Conservation (phyloP, 2,113 vertebrate species). For the Grammomys dolichurus region DNA sequence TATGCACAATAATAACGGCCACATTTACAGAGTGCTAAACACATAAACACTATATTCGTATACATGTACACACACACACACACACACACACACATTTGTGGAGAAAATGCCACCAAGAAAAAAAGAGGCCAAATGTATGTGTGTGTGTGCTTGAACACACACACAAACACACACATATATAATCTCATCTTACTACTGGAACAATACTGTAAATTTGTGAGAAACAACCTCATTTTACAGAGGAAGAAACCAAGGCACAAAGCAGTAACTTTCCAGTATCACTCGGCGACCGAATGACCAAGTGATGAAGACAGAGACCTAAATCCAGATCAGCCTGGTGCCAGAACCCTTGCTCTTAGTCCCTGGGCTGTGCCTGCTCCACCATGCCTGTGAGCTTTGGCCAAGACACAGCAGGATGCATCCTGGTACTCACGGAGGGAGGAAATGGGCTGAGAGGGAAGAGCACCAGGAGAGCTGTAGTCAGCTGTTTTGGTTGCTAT, state of each 20-base stretch:
- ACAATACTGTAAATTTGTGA: not conserved
- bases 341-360: not conserved
- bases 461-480: not conserved
- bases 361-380: not conserved
- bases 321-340: not conserved
- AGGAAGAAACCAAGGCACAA: not conserved
- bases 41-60: too few relatives aligned
- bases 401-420: accelerated
- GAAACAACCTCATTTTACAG: not conserved
- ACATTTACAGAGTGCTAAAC: not conserved
- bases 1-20: not conserved
- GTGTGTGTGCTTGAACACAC: too few relatives aligned
- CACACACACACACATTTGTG: too few relatives aligned
- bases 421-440: not conserved
- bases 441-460: not conserved
- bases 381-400: too few relatives aligned
- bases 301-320: not conserved
- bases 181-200: not conserved
- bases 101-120: too few relatives aligned
- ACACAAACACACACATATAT: too few relatives aligned
- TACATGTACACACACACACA: too few relatives aligned
- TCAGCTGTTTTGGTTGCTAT: not conserved
- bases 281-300: not conserved
- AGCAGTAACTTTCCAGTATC: not conserved
- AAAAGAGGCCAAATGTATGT: too few relatives aligned